phyloP scores from a whole-genome alignment of 2,797 vertebrate genomes.

The Poeciliopsis presidionis region DNA sequence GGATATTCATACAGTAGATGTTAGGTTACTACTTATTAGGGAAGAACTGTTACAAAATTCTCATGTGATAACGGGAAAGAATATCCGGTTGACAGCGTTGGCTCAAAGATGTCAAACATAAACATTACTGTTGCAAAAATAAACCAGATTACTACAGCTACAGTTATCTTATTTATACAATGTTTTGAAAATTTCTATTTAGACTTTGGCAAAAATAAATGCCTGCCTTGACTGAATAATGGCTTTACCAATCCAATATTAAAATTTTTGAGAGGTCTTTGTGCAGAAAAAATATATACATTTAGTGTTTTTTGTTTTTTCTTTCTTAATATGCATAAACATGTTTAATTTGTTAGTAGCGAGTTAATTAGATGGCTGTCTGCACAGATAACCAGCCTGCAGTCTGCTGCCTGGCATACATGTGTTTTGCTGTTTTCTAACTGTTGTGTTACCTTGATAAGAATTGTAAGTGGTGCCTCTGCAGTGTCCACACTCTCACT shows the following conservation, averaged over 20 bases:
- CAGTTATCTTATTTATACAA: background rate
- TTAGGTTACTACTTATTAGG: background rate
- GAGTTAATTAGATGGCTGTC: background rate
- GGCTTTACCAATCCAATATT: background rate
- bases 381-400: background rate
- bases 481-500: background rate
- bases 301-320: background rate
- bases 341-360: background rate
- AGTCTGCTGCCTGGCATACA: background rate
- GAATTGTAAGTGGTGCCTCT: background rate
- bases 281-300: background rate
- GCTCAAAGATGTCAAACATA: background rate
- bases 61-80: background rate
- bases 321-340: background rate
- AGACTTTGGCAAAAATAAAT: background rate
- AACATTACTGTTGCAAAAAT: slow-evolving; percentile 1
- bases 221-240: background rate
- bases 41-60: background rate
- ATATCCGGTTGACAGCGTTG: background rate
- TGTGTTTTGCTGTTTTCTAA: background rate
- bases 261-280: background rate
- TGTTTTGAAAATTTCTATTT: background rate
- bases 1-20: background rate
- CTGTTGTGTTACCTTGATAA: background rate
- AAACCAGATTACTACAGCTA: background rate